Base-by-base conservation (phyloP, 2,888 invertebrate species). In the Drosophila pegasa region DNA sequence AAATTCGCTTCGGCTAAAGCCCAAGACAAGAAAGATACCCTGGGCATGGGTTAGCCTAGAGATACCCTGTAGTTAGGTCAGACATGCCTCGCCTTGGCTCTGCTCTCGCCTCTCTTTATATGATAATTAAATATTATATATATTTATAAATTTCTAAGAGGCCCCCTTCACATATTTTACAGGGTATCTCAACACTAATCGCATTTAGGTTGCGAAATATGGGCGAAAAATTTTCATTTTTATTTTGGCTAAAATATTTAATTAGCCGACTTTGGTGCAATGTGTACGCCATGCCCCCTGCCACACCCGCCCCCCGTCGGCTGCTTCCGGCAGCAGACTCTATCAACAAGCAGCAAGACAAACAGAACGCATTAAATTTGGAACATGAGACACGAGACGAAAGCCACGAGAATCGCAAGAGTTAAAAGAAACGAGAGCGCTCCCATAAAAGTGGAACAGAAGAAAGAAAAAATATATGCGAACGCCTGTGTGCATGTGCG, bases 171-270 rank as follows among this genome's bases (percentile, higher is more conserved):
- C 0, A 5, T 18, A 5, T 7, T 31, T 31, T 41, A 43, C 33
- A 43, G 43, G 55, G 33, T 43, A 43, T 55, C 2, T 1, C 10
- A 40, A 55, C 40, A 58, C 54, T 51, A 61, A 71, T 70, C 61
- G 71, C 69, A 75, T 87, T 85, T 75, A 65, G 64, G 52, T 73
- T 70, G 54, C 40, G 16, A 33, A 50, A 60, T 38, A 52, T 52
- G 38, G 71, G 54, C 20, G 59, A 52, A 65, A 51, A 78, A 70
- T 71, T 58, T 77, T 65, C 56, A 76, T 74, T 81, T 87, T 69
- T 59, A 75, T 87, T 81, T 87, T 8, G 57, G 33, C 65, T 58
- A 68, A 85, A 87, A 81, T 87, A 65, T 87, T 82, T 87, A 87
- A 82, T 82, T 85, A 87, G 75, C 64, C 56, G 51, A 60, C 71